Conservation (phyloP, 2,797 vertebrate genomes). For the Pseudopleuronectes americanus region DNA sequence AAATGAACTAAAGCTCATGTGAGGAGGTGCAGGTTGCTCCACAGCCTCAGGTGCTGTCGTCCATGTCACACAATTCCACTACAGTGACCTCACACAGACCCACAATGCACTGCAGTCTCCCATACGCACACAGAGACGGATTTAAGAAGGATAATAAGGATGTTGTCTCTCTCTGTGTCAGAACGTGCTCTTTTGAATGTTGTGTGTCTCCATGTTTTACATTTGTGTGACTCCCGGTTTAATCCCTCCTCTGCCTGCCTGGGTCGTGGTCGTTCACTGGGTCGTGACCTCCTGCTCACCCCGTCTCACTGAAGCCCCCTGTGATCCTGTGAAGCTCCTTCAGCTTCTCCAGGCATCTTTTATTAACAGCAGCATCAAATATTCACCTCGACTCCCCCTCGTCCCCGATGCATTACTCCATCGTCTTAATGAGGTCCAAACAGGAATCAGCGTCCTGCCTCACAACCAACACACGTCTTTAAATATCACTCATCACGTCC, state of each 20-base stretch:
- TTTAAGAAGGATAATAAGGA: too few species aligned
- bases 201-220: conserved; percentile 13
- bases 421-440: background rate
- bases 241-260: conserved; percentile 9
- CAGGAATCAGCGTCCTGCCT: background rate
- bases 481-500: background rate
- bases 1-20: too few species aligned
- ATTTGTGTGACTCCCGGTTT: conserved; percentile 4
- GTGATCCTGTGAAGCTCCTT: conserved; percentile 68
- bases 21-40: conserved; percentile 2
- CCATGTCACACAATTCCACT: background rate
- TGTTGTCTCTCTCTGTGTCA: too few species aligned
- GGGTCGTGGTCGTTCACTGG: conserved; percentile 7
- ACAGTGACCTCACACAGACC: too few species aligned
- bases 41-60: conserved; percentile 28
- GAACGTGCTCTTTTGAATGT: too few species aligned
- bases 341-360: conserved; percentile 76
- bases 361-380: conserved; percentile 82
- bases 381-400: conserved; percentile 63
- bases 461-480: background rate
- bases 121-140: too few species aligned
- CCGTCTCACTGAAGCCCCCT: conserved; percentile 61
- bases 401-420: conserved; percentile 26
- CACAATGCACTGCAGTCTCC: too few species aligned
- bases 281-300: conserved; percentile 71